Conservation (phyloP, 2,113 vertebrate genomes). For the Mesocricetus auratus region DNA sequence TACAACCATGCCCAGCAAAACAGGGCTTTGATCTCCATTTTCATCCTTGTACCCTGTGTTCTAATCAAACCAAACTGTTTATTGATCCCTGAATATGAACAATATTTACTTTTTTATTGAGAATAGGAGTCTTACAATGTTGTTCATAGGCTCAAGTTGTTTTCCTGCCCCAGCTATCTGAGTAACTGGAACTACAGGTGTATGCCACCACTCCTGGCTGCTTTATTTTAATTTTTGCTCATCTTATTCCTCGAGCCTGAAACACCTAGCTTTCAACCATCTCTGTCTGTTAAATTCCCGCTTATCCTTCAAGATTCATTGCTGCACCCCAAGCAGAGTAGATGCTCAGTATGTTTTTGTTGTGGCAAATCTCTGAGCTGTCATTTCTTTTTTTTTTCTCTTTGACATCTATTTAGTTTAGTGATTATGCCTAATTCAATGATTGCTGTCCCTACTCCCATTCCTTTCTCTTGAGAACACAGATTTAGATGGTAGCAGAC, state of each 20-base stretch:
- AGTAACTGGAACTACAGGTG: neutral
- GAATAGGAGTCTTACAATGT: neutral
- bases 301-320: conserved; percentile 16
- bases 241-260: neutral
- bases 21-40: conserved; percentile 7
- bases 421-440: conserved; percentile 15
- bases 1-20: neutral
- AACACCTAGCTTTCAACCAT: neutral
- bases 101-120: neutral
- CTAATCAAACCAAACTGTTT: conserved; percentile 7
- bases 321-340: conserved; percentile 19
- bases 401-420: conserved; percentile 7
- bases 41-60: neutral
- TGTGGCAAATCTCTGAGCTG: conserved; percentile 39
- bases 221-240: neutral
- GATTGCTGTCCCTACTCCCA: neutral
- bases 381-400: neutral
- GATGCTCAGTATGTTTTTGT: conserved; percentile 16
- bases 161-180: neutral
- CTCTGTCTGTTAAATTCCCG: conserved; percentile 39
- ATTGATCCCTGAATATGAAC: conserved; percentile 6
- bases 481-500: conserved; percentile 1
- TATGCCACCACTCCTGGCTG: neutral
- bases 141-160: neutral
- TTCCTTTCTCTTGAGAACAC: conserved; percentile 1